These are phyloP conservation scores for Myotis daubentonii DNA, from an alignment of 2,797 vertebrate species.

Conservation along the genomic window DNA sequence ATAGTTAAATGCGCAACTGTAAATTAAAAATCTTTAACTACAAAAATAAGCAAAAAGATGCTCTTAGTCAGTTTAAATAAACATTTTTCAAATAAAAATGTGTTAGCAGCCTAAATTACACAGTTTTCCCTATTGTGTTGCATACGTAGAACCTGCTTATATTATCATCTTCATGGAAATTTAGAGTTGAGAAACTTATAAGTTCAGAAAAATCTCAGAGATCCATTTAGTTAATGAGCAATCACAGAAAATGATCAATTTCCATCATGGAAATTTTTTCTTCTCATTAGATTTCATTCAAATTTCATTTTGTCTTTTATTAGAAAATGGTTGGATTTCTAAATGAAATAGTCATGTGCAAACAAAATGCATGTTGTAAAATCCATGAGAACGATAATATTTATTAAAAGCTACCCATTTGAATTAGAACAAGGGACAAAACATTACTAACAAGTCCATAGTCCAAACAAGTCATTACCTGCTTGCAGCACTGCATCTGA, in stretches of 20 bases:
- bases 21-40: constrained; percentile 21
- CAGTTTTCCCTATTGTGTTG: background rate
- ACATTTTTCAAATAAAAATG: constrained; percentile 39
- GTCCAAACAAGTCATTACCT: background rate
- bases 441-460: background rate
- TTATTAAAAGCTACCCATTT: constrained; percentile 16
- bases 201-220: background rate
- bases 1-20: background rate
- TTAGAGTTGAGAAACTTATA: constrained; percentile 16
- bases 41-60: background rate
- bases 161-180: background rate
- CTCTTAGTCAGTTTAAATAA: constrained; percentile 12
- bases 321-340: background rate
- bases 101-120: background rate
- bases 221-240: background rate
- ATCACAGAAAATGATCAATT: constrained; percentile 27
- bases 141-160: background rate
- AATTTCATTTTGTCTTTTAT: constrained; percentile 34
- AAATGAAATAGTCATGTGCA: background rate
- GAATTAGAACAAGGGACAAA: constrained; percentile 36
- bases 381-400: background rate
- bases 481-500: background rate
- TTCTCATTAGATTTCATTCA: constrained; percentile 24
- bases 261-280: background rate
- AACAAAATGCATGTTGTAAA: constrained; percentile 50